A percentile compares a stretch with the other conserved stretches of the same genome.
phyloP scores from a whole-genome alignment of 2,888 invertebrate species.

The Drosophila niveifrons region DNA sequence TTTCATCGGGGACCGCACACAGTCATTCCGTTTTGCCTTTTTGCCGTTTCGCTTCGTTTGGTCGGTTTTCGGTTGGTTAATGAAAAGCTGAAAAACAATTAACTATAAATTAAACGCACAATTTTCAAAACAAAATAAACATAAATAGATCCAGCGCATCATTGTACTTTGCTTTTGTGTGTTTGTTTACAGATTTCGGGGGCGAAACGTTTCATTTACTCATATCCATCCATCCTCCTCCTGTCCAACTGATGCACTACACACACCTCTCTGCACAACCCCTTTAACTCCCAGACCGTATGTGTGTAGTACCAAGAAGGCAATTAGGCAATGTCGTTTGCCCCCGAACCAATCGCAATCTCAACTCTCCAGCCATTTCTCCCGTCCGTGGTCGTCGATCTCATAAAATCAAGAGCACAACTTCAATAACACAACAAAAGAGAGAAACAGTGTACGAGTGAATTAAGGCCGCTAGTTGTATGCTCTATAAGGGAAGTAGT shows the following conservation, averaged over 20 bases:
- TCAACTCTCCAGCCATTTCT: slow-evolving; percentile 19
- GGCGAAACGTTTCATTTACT: slow-evolving; percentile 65
- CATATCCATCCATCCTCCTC: slow-evolving; percentile 17
- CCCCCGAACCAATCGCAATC: slow-evolving; percentile 41
- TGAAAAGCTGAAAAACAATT: slow-evolving; percentile 78
- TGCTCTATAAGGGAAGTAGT: slow-evolving; percentile 3
- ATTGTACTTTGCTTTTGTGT: slow-evolving; percentile 61
- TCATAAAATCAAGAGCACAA: slow-evolving; percentile 75
- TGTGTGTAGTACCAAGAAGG: slow-evolving; percentile 26
- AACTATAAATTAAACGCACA: slow-evolving; percentile 80
- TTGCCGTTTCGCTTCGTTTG: slow-evolving; percentile 36
- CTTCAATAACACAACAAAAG: slow-evolving; percentile 66
- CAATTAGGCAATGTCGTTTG: slow-evolving; percentile 72
- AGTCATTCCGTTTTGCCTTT: slow-evolving; percentile 53
- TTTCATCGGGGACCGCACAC: slow-evolving; percentile 68
- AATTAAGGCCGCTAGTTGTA: background rate
- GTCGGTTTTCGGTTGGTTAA: slow-evolving; percentile 69
- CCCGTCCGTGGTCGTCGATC: slow-evolving; percentile 33
- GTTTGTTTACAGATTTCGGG: slow-evolving; percentile 67
- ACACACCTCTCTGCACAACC: background rate
- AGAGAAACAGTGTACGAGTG: background rate
- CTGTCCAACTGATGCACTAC: slow-evolving; percentile 7
- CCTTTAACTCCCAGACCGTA: background rate
- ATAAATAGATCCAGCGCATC: slow-evolving; percentile 72
- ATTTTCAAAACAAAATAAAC: slow-evolving; percentile 80